Evolutionary conservation across 2,113 vertebrate genomes (phyloP).

Genomic region (Camelus bactrianus): DNA sequence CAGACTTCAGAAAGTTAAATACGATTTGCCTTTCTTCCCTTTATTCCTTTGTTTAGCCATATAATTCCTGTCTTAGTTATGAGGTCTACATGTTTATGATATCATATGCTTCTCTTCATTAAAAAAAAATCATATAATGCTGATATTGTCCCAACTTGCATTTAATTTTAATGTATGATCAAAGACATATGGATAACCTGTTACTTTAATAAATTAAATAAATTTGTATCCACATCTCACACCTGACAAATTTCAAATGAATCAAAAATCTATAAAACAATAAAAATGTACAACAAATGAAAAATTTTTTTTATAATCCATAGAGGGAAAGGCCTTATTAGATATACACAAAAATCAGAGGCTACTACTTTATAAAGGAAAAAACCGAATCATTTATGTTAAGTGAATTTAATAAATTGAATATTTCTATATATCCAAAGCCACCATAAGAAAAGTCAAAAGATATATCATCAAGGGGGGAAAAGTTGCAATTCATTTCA

Average conservation of each 20-base stretch:
- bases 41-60: not conserved
- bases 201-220: not conserved
- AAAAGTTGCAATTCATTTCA: not conserved
- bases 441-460: not conserved
- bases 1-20: not conserved
- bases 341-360: not conserved
- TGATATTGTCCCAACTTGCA: not conserved
- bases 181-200: not conserved
- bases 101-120: not conserved
- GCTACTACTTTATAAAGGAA: not conserved
- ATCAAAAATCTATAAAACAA: not conserved
- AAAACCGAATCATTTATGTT: not conserved
- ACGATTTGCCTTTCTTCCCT: not conserved
- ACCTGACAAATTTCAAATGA: not conserved
- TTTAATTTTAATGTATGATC: not conserved
- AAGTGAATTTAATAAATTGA: not conserved
- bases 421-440: not conserved
- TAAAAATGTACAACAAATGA: not conserved
- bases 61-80: not conserved
- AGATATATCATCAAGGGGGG: not conserved
- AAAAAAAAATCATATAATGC: not conserved
- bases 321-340: not conserved
- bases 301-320: not conserved
- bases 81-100: not conserved
- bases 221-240: not conserved